Conservation (phyloP, 1,140 invertebrate species). For the Leptinotarsa lineolata region DNA sequence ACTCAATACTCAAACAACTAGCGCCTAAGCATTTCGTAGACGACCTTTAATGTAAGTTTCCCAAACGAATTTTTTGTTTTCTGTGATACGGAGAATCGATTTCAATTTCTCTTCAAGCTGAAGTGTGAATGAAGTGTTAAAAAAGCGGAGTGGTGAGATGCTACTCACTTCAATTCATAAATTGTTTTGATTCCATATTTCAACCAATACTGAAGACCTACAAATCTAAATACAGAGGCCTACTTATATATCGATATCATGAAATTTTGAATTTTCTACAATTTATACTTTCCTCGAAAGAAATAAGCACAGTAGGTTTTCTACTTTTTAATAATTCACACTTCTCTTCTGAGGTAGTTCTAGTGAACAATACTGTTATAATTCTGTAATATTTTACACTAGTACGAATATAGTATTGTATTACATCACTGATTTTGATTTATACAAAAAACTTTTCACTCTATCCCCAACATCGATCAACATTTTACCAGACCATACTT, state of each 20-base stretch:
- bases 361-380: conserved; percentile 10
- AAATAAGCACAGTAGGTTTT: conserved; percentile 27
- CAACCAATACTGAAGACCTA: no score
- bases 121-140: conserved; percentile 16
- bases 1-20: conserved; percentile 46
- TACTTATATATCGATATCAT: conserved; percentile 19
- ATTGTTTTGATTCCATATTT: no score
- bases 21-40: conserved; percentile 30
- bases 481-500: no score
- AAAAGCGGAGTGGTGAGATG: not conserved
- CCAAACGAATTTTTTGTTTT: conserved; percentile 7
- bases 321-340: conserved; percentile 13
- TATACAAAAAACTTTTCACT: no score
- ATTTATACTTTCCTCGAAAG: conserved; percentile 5
- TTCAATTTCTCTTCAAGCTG: not conserved
- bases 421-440: not conserved
- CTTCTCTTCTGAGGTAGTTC: not conserved
- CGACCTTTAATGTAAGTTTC: not conserved
- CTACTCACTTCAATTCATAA: no score
- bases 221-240: not conserved
- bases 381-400: conserved; percentile 19
- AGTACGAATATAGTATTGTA: conserved; percentile 19
- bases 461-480: no score
- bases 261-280: conserved; percentile 28
- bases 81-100: not conserved